phyloP scores from a whole-genome alignment of 1,140 invertebrate genomes.

The Hyles vespertilio region DNA sequence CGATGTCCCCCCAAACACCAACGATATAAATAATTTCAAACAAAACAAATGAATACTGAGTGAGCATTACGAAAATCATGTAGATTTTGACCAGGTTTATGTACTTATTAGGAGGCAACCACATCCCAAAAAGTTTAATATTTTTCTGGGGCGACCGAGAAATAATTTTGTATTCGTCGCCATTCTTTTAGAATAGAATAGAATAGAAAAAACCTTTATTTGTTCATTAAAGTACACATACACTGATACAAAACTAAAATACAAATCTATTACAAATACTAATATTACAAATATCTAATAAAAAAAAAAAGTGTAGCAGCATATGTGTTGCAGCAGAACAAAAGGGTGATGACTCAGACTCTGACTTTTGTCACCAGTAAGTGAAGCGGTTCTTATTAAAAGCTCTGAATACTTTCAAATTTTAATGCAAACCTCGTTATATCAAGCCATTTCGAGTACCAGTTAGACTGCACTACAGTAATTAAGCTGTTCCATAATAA shows the following conservation, averaged over 20 bases:
- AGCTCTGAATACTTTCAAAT: too few relatives aligned
- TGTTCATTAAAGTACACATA: too few relatives aligned
- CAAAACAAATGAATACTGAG: slow-evolving; percentile 49
- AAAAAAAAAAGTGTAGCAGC: too few relatives aligned
- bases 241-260: too few relatives aligned
- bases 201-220: too few relatives aligned
- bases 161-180: slow-evolving; percentile 34
- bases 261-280: too few relatives aligned
- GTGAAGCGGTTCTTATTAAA: too few relatives aligned
- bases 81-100: slow-evolving; percentile 28
- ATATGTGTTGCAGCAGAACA: too few relatives aligned
- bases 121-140: slow-evolving; percentile 44
- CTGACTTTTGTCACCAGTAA: not conserved
- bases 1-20: slow-evolving; percentile 50
- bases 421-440: not conserved
- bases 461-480: not conserved
- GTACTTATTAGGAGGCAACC: slow-evolving; percentile 30
- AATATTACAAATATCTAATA: too few relatives aligned
- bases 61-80: slow-evolving; percentile 34
- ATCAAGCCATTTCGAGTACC: not conserved
- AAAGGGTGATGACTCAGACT: too few relatives aligned
- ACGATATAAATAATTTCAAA: slow-evolving; percentile 55
- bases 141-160: slow-evolving; percentile 34
- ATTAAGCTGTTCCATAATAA: not conserved
- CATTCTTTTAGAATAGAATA: too few relatives aligned